Evolutionary conservation across 2,888 invertebrate genomes (phyloP).

Genomic region (Tyria jacobaeae): DNA sequence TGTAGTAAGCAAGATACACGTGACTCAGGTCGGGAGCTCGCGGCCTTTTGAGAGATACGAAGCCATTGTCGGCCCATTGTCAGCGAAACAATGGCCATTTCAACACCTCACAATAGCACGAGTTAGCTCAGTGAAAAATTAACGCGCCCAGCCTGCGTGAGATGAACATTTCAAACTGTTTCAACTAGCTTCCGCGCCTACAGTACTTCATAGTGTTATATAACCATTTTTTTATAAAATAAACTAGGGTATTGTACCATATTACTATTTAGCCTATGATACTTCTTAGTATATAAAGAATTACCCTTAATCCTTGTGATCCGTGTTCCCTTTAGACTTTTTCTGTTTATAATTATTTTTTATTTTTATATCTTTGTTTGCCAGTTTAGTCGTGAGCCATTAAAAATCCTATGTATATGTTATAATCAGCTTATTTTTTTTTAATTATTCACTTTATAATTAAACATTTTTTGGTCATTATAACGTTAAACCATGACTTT

Average conservation of each 20-base stretch:
- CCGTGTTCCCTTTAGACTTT: too few relatives aligned
- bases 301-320: too few relatives aligned
- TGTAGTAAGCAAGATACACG: slow-evolving; percentile 46
- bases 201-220: slow-evolving; percentile 8
- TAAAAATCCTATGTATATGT: too few relatives aligned
- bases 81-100: slow-evolving; percentile 70
- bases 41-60: slow-evolving; percentile 69
- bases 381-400: too few relatives aligned
- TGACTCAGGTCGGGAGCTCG: slow-evolving; percentile 64
- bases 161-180: slow-evolving; percentile 48
- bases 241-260: not conserved
- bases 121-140: slow-evolving; percentile 75
- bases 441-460: too few relatives aligned
- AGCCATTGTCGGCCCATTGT: slow-evolving; percentile 73
- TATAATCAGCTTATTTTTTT: too few relatives aligned
- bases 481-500: too few relatives aligned
- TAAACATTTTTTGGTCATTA: too few relatives aligned
- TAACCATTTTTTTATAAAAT: not conserved
- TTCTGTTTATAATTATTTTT: too few relatives aligned
- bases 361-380: too few relatives aligned
- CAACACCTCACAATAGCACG: slow-evolving; percentile 72
- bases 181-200: slow-evolving; percentile 37
- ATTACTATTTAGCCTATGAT: too few relatives aligned
- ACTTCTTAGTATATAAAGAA: too few relatives aligned
- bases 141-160: slow-evolving; percentile 67